Evolutionary conservation across 2,888 invertebrate genomes (phyloP).

Genomic region (Lottia scabra): DNA sequence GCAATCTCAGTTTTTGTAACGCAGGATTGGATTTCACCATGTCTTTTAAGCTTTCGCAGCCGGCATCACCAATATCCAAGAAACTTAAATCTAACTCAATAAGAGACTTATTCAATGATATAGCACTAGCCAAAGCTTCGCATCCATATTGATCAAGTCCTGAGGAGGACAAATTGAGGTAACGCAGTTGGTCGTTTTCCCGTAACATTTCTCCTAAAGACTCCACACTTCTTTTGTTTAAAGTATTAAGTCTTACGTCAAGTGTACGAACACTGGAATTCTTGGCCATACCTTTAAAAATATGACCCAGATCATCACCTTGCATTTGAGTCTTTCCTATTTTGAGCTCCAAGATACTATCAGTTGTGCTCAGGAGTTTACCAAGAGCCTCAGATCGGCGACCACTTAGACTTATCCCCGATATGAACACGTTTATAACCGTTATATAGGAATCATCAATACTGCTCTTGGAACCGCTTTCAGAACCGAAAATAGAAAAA

Average conservation of each 20-base stretch:
- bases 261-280: conserved; percentile 51
- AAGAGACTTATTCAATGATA: conserved; percentile 47
- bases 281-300: conserved; percentile 47
- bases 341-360: conserved; percentile 61
- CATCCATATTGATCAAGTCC: conserved; percentile 55
- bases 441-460: conserved; percentile 50
- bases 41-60: conserved; percentile 55
- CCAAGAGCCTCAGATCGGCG: conserved; percentile 51
- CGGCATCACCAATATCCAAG: conserved; percentile 59
- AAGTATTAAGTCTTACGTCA: conserved; percentile 60
- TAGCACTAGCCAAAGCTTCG: conserved; percentile 44
- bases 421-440: conserved; percentile 61
- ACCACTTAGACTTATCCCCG: conserved; percentile 55
- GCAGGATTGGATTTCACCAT: conserved; percentile 51
- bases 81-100: conserved; percentile 65
- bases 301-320: conserved; percentile 47
- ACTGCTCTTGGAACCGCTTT: not conserved
- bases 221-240: conserved; percentile 55
- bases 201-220: conserved; percentile 51
- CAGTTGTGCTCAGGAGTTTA: conserved; percentile 45
- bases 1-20: conserved; percentile 56
- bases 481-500: conserved; percentile 32
- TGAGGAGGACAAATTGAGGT: conserved; percentile 61
- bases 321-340: conserved; percentile 61
- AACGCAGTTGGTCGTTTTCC: conserved; percentile 48